A percentile compares a stretch with the other conserved stretches of the same genome.
phyloP scores from a whole-genome alignment of 1,140 invertebrate genomes.

The Bombus huntii region DNA sequence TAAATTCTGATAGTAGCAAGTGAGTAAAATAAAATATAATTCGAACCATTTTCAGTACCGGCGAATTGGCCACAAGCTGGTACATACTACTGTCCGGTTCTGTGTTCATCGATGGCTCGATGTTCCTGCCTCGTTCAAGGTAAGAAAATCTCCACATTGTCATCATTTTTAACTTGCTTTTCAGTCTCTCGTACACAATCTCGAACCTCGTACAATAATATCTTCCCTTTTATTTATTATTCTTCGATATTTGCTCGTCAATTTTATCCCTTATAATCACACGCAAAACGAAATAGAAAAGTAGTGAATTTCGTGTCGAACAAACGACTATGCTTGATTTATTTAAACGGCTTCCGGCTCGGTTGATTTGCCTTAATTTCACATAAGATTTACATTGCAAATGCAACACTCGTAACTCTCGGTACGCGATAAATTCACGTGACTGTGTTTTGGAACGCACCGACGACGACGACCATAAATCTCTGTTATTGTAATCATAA shows the following conservation, averaged over 20 bases:
- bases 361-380: conserved; percentile 27
- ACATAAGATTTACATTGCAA: conserved; percentile 39
- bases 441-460: neutral
- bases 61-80: conserved; percentile 91
- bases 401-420: conserved; percentile 7
- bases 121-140: conserved; percentile 93
- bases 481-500: conserved; percentile 14
- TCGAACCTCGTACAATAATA: neutral
- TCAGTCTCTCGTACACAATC: neutral
- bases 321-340: neutral
- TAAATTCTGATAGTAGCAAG: no score
- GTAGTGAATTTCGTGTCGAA: neutral
- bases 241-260: neutral
- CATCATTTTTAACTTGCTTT: conserved; percentile 5
- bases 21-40: no score
- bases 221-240: neutral
- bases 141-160: conserved; percentile 78
- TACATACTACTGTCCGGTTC: conserved; percentile 93
- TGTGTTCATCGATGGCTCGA: conserved; percentile 94
- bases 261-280: neutral
- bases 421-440: conserved; percentile 1
- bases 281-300: neutral
- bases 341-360: neutral
- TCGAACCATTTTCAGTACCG: conserved; percentile 85
- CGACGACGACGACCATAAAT: neutral